Evolutionary conservation across 2,888 invertebrate genomes (phyloP), one percentile per base, ranked within the genome.

Genomic region (Ophion ventricosus): DNA sequence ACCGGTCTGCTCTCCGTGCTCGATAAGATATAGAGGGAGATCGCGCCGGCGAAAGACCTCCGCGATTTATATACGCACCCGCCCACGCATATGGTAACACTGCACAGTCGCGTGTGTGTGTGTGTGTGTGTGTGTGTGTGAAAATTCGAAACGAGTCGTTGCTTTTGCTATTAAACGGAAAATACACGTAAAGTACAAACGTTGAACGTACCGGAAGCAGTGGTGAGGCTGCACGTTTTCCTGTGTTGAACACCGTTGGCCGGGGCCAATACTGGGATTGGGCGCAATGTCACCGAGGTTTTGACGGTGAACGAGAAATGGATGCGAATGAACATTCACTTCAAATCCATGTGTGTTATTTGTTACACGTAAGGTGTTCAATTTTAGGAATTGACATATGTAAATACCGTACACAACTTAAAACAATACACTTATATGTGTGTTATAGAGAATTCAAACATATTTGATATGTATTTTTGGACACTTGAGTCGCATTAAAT

Each of bases 1-100:
- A 81, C 80, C 73, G 74, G 79, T 83, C 90, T 91, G 89, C 49
- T 49, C 57, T 90, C 89, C 88, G 87, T 87, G 90, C 90, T 91
- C 91, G 91, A 91, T 91, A 91, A 90, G 90, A 91, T 89, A 88
- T 88, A 87, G 88, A 79, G 73, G 43, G 73, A 70, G 40, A 76
- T 61, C 49, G 67, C n/a, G 61, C 20, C 26, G 76, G 72, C 90
- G 90, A 91, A 88, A 88, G 88, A 87, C 14, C 49, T 49, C 17
- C 49, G 14, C 49, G 49, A 49, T 78, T 29, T 61, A 78, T 61
- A 49, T 77, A 54, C 61, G 20, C 57, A 57, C 23, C 29, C 61
- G 61, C 61, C 75, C 66, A 76, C 75, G 29, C 40, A 14, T 49
- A 64, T 54, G 26, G 61, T 54, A 49, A 73, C 20, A 23, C 49